These are phyloP conservation scores for Drosophila sp. DNA, from an alignment of 1,140 invertebrate species.

Conservation along the genomic window DNA sequence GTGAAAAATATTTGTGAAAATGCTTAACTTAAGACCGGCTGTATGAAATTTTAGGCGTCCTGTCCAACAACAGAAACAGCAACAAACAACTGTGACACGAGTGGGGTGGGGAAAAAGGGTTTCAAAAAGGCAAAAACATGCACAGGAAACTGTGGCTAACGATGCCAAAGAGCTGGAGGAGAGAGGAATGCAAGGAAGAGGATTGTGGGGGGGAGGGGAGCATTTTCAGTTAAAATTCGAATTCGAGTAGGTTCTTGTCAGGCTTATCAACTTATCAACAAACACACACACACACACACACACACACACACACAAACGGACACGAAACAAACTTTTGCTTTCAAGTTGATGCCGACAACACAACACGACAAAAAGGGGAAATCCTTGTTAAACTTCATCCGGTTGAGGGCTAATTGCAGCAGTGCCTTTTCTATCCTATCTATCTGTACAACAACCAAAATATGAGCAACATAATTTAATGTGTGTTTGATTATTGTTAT, in stretches of 20 bases:
- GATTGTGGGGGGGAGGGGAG: neutral
- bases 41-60: conserved; percentile 70
- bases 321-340: conserved; percentile 79
- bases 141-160: conserved; percentile 82
- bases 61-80: conserved; percentile 34
- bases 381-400: conserved; percentile 81
- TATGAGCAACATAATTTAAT: neutral
- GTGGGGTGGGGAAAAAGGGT: conserved; percentile 41
- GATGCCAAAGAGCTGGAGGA: conserved; percentile 42
- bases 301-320: conserved; percentile 37
- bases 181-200: neutral
- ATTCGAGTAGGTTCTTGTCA: conserved; percentile 27
- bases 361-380: conserved; percentile 41
- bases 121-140: conserved; percentile 71
- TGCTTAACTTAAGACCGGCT: conserved; percentile 58
- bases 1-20: conserved; percentile 80
- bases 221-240: conserved; percentile 17
- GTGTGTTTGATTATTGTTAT: conserved; percentile 16
- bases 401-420: conserved; percentile 72
- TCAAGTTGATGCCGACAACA: conserved; percentile 61
- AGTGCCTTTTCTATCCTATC: conserved; percentile 3
- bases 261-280: conserved; percentile 62
- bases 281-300: conserved; percentile 54
- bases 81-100: neutral
- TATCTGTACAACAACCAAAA: conserved; percentile 1